Percentiles rank a stretch among this genome's conserved stretches.
phyloP scores from a whole-genome alignment of 2,113 vertebrate species.

The Coptodon bakossiorum region DNA sequence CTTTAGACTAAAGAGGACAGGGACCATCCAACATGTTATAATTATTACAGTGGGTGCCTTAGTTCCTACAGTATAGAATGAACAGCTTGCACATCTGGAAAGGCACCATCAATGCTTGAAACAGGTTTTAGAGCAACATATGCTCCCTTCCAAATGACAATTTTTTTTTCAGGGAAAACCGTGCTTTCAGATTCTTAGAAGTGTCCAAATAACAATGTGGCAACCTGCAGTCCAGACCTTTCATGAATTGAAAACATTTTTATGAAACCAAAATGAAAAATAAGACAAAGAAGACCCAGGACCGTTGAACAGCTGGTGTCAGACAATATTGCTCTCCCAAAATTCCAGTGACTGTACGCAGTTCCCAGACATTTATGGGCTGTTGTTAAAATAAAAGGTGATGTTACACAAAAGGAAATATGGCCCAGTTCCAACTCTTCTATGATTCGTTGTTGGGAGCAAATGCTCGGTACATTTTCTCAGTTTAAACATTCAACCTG shows the following conservation, averaged over 20 bases:
- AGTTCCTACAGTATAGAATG: neutral
- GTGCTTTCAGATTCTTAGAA: neutral
- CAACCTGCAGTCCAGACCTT: neutral
- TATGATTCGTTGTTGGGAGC: neutral
- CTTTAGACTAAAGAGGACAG: neutral
- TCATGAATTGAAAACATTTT: neutral
- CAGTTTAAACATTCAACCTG: neutral
- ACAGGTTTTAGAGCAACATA: neutral
- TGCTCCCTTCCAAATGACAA: neutral
- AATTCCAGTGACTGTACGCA: neutral
- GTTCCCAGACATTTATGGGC: neutral
- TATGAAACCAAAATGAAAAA: fast-evolving
- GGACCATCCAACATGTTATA: neutral
- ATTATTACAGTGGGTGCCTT: neutral
- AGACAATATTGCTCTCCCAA: neutral
- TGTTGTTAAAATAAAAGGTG: neutral
- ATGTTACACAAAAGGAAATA: neutral
- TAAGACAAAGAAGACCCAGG: neutral
- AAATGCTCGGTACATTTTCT: neutral
- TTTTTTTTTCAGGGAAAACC: neutral
- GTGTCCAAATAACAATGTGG: neutral
- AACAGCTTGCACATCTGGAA: neutral
- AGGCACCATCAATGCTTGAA: neutral
- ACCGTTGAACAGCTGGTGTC: neutral
- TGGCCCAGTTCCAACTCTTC: neutral